phyloP scores from a whole-genome alignment of 1,140 invertebrate genomes.

The Melanaphis sacchari region DNA sequence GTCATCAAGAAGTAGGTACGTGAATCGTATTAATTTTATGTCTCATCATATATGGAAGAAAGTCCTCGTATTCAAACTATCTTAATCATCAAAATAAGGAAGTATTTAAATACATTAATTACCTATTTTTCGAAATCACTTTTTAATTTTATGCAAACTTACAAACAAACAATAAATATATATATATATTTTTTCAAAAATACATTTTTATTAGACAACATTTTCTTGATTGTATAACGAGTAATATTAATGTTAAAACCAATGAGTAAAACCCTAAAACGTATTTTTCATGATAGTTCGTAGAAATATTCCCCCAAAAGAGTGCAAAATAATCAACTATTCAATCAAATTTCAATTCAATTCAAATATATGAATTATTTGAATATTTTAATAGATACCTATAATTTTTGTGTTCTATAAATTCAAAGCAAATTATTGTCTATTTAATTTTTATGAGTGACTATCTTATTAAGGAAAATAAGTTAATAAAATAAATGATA shows the following conservation, averaged over 20 bases:
- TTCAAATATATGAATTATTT: not conserved
- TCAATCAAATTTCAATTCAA: not conserved
- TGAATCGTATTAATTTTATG: not conserved
- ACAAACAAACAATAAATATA: not conserved
- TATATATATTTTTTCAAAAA: too few species aligned
- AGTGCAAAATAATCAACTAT: too few species aligned
- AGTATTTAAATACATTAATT: not conserved
- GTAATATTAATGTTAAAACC: not conserved
- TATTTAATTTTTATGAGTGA: not conserved
- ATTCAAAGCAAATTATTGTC: not conserved
- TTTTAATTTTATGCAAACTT: not conserved
- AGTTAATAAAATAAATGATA: not conserved
- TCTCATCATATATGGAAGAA: not conserved
- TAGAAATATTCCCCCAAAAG: not conserved
- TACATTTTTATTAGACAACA: not conserved
- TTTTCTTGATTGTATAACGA: not conserved
- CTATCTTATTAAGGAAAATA: too few species aligned
- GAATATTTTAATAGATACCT: not conserved
- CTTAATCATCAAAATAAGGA: not conserved
- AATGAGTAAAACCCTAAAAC: not conserved
- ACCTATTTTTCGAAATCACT: not conserved
- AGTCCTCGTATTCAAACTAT: not conserved
- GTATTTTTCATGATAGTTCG: too few species aligned
- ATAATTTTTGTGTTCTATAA: not conserved
- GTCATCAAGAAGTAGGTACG: not conserved